Base-by-base conservation (phyloP, 2,797 vertebrate genomes). In the Argyrosomus regius region DNA sequence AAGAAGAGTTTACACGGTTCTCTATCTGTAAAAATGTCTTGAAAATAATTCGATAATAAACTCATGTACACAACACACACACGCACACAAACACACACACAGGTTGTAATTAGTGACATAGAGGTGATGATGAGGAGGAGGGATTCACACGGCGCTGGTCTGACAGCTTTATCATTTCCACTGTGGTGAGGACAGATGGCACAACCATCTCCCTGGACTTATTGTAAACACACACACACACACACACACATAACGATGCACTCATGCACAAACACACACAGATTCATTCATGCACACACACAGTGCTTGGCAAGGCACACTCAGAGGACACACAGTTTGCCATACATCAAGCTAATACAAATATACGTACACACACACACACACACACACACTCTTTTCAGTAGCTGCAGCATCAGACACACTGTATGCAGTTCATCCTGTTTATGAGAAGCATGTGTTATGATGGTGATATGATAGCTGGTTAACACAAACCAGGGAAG, bases 181-280 rank as follows among this genome's bases (percentile, higher is more conserved):
- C 89, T 70, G 74, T 74, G 78, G 86, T 85, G 91, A 90, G 70
- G 81, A 90, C 91, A 92, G 91, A 91, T 91, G 89, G 90, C 81
- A 74, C 78, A 22, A 65, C 53, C 60, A 71, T 82, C 78, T 62
- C 73, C 41, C 14, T 48, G 41, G 54, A 81, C 66, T 57, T 52
- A 71, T 43, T 65, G 45, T 60, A 66, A 39, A 78, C 65, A 80
- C 74, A 60, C 68, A 67, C 67, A 75, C 67, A 61, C 22, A 57
- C 49, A 49, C 74, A 63, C 68, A 67, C 67, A 72, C 68, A 61
- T n/a, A 58, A 64, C 74, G 35, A 43, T 13, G 13, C 43, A 43
- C 43, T 13, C 43, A 41, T n/a, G 49, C 60, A 53, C 41, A 63
- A 12, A 74, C 39, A 74, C 64, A 61, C 50, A 73, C 48, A 2